Evolutionary conservation across 2,797 vertebrate genomes (phyloP).

Genomic region (Falco peregrinus): DNA sequence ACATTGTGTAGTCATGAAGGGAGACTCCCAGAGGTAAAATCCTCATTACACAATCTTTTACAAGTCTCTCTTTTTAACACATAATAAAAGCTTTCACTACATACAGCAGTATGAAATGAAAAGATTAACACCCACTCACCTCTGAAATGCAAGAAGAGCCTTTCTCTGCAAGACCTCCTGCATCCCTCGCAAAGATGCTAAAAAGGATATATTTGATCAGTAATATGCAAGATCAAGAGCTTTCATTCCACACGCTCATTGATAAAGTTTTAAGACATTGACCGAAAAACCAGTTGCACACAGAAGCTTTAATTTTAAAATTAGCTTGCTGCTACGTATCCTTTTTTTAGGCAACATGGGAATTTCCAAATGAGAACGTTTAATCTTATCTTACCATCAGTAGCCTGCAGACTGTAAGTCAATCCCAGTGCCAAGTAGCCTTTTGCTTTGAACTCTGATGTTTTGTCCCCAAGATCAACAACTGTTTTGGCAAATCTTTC

Average conservation of each 20-base stretch:
- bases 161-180: conserved; percentile 98
- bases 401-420: conserved; percentile 95
- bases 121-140: conserved; percentile 82
- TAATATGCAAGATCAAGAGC: background rate
- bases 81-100: conserved; percentile 49
- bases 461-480: conserved; percentile 93
- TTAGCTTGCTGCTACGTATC: background rate
- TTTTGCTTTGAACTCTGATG: conserved; percentile 95
- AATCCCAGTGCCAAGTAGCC: conserved; percentile 93
- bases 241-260: background rate
- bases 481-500: conserved; percentile 93
- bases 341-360: background rate
- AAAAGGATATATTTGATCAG: conserved; percentile 70
- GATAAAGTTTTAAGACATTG: background rate
- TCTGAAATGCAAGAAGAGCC: conserved; percentile 96
- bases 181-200: conserved; percentile 91
- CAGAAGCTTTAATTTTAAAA: background rate
- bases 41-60: conserved; percentile 62
- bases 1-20: background rate
- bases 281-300: background rate
- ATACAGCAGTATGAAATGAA: conserved; percentile 54
- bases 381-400: conserved; percentile 85
- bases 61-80: conserved; percentile 55
- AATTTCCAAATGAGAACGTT: background rate
- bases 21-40: conserved; percentile 37